Evolutionary conservation across 2,797 vertebrate genomes (phyloP).

Genomic region (Erpetoichthys calabaricus): DNA sequence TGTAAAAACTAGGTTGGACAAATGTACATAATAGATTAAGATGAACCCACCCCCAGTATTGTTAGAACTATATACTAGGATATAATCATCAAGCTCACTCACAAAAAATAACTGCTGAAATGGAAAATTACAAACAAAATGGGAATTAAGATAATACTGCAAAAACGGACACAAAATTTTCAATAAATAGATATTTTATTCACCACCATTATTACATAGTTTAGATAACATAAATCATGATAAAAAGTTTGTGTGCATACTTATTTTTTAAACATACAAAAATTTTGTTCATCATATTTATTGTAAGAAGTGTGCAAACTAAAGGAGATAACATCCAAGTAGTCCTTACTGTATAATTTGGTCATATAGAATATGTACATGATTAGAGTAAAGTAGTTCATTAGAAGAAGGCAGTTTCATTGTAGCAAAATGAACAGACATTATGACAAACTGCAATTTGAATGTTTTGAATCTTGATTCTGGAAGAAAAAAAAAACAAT

Average conservation of each 20-base stretch:
- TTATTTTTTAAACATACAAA: neutral
- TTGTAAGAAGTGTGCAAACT: constrained; percentile 38
- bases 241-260: neutral
- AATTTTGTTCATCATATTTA: constrained; percentile 6
- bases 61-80: too few relatives aligned
- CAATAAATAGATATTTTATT: too few relatives aligned
- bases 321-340: constrained; percentile 23
- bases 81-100: too few relatives aligned
- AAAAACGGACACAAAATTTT: too few relatives aligned
- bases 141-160: too few relatives aligned
- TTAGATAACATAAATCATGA: neutral
- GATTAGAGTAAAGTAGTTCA: neutral
- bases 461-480: constrained; percentile 47
- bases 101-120: too few relatives aligned
- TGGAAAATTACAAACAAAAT: too few relatives aligned
- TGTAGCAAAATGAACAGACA: constrained; percentile 8
- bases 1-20: too few relatives aligned
- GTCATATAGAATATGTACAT: neutral
- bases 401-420: neutral
- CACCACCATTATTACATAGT: too few relatives aligned
- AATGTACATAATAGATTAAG: too few relatives aligned
- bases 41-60: too few relatives aligned
- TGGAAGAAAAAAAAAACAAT: constrained; percentile 18
- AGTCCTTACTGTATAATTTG: neutral
- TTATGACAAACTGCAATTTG: constrained; percentile 53